A percentile compares a stretch with the other conserved stretches of the same genome.
phyloP scores from a whole-genome alignment of 1,140 invertebrate genomes.

The Coelopa frigida region DNA sequence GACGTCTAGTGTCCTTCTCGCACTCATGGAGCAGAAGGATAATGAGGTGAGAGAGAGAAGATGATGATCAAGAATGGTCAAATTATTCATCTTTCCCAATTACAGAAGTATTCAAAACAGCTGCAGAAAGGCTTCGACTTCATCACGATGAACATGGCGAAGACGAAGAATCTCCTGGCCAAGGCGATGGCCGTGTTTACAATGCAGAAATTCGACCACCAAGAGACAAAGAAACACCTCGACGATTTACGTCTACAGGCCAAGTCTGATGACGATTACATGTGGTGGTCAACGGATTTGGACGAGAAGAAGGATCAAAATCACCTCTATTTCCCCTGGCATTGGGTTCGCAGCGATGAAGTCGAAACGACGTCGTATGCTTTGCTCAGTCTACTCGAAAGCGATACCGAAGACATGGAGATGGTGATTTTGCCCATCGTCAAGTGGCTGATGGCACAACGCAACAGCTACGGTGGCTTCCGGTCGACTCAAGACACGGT shows the following conservation, averaged over 20 bases:
- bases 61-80: not conserved
- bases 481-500: conserved; percentile 64
- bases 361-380: conserved; percentile 74
- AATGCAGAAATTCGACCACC: conserved; percentile 64
- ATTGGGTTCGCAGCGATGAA: conserved; percentile 47
- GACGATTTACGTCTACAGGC: conserved; percentile 22
- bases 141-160: conserved; percentile 49
- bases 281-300: conserved; percentile 49
- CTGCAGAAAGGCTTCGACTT: conserved; percentile 45
- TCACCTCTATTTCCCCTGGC: no score
- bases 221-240: conserved; percentile 20
- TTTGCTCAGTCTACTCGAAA: conserved; percentile 55
- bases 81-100: not conserved
- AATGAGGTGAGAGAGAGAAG: conserved; percentile 39
- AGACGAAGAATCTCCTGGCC: conserved; percentile 59
- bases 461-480: conserved; percentile 71
- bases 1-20: conserved; percentile 70
- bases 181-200: conserved; percentile 69
- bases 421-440: conserved; percentile 50
- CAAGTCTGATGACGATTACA: conserved; percentile 30
- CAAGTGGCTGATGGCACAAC: conserved; percentile 65
- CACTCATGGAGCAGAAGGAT: conserved; percentile 78
- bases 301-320: conserved; percentile 54
- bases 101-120: conserved; percentile 7
- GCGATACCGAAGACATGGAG: conserved; percentile 45